A percentile compares a stretch with the other conserved stretches of the same genome.
Evolutionary conservation across 2,888 invertebrate species (phyloP).

Genomic region (Argynnis bischoffii): DNA sequence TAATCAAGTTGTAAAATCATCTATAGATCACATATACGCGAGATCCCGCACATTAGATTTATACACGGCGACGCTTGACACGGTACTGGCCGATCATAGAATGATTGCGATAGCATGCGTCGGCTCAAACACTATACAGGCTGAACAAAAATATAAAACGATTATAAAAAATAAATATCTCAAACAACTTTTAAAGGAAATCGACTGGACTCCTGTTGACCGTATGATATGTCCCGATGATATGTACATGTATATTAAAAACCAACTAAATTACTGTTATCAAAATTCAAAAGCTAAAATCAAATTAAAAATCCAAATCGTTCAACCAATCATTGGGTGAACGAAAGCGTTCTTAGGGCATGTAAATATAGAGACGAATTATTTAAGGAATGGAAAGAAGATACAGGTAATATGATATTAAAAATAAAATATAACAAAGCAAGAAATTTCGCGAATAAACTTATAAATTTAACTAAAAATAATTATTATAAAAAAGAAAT

Average conservation of each 20-base stretch:
- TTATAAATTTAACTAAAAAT: conserved; percentile 10
- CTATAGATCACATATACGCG: conserved; percentile 19
- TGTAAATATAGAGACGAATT: conserved; percentile 6
- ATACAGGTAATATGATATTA: conserved; percentile 3
- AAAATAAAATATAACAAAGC: conserved; percentile 4
- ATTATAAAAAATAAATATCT: not conserved
- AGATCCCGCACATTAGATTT: conserved; percentile 7
- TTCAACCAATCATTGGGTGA: not conserved
- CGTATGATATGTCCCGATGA: conserved; percentile 3
- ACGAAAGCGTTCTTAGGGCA: not conserved
- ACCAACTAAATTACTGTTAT: conserved; percentile 3
- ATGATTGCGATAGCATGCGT: conserved; percentile 7
- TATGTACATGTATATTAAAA: conserved; percentile 8
- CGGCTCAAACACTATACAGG: not conserved
- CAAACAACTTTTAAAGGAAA: not conserved
- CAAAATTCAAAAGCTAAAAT: conserved; percentile 7
- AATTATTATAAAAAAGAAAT: conserved; percentile 1
- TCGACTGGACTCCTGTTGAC: conserved; percentile 1
- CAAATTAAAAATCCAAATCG: not conserved
- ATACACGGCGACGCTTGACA: not conserved
- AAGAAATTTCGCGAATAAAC: conserved; percentile 4
- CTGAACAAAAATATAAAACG: conserved; percentile 1
- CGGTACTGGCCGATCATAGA: not conserved
- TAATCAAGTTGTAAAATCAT: conserved; percentile 6
- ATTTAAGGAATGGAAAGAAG: not conserved